Conservation (phyloP, 2,113 vertebrate species). For the Plestiodon gilberti region DNA sequence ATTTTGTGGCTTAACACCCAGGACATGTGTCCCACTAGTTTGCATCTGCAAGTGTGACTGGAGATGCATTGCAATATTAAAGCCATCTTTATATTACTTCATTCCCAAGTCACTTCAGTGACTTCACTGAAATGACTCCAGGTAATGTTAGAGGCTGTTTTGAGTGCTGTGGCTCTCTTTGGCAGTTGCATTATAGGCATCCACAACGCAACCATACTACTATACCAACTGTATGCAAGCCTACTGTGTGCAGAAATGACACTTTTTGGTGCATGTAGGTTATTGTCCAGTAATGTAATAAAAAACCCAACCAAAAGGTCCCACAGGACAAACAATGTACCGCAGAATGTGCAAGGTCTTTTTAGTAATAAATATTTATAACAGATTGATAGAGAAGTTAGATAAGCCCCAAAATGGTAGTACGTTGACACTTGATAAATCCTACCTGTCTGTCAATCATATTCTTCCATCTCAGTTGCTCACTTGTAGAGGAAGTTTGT, state of each 20-base stretch:
- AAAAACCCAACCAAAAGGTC: not conserved
- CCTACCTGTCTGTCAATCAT: not conserved
- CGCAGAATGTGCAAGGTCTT: not conserved
- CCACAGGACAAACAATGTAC: not conserved
- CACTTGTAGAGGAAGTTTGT: not conserved
- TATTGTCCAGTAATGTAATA: not conserved
- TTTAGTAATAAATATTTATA: slow-evolving; percentile 9
- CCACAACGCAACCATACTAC: not conserved
- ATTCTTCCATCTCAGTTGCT: not conserved
- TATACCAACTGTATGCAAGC: not conserved
- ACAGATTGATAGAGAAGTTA: not conserved
- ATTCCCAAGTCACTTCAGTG: not conserved
- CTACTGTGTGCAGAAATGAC: not conserved
- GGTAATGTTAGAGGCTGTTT: no score
- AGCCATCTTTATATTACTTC: no score
- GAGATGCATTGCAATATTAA: no score
- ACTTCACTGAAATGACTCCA: not conserved
- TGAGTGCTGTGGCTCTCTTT: no score
- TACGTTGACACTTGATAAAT: not conserved
- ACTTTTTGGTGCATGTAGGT: not conserved
- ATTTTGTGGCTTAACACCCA: not conserved
- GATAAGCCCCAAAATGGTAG: slow-evolving; percentile 1
- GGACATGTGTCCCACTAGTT: no score
- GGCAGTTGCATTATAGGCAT: not conserved
- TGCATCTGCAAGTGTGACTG: no score